Evolutionary conservation across 2,888 invertebrate genomes (phyloP).

Genomic region (Sturmia bella): DNA sequence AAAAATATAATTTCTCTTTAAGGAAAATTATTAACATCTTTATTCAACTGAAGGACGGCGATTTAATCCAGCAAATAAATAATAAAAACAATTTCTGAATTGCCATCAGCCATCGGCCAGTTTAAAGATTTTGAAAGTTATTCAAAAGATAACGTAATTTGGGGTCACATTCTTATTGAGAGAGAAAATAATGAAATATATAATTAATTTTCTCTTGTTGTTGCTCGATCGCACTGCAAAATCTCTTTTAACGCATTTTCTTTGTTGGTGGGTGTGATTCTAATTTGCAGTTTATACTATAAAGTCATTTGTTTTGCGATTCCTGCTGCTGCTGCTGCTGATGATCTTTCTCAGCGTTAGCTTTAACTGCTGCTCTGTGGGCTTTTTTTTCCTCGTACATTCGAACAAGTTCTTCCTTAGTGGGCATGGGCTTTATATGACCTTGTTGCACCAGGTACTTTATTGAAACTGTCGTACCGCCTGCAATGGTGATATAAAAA

Average conservation of each 20-base stretch:
- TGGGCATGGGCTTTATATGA: slow-evolving; percentile 91
- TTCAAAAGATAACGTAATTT: background rate
- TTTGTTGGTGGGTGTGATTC: slow-evolving; percentile 29
- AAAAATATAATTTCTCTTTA: slow-evolving; percentile 26
- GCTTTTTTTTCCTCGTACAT: slow-evolving; percentile 83
- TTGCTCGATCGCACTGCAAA: slow-evolving; percentile 30
- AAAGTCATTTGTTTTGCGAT: slow-evolving; percentile 56
- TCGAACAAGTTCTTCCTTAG: slow-evolving; percentile 85
- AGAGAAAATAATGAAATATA: background rate
- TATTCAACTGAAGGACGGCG: background rate
- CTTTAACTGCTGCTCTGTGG: slow-evolving; percentile 75
- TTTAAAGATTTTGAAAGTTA: slow-evolving; percentile 9
- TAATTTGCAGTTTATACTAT: slow-evolving; percentile 52
- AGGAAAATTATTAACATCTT: background rate
- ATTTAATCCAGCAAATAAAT: slow-evolving; percentile 5
- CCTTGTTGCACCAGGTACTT: slow-evolving; percentile 90
- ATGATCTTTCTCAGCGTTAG: slow-evolving; percentile 46
- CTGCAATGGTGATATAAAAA: slow-evolving; percentile 80
- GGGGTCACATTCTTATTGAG: background rate
- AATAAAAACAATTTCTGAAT: slow-evolving; percentile 20
- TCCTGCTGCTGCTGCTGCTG: slow-evolving; percentile 43
- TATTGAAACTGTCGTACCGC: slow-evolving; percentile 93
- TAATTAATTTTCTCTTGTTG: slow-evolving; percentile 1
- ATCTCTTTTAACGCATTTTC: slow-evolving; percentile 6
- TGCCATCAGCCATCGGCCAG: background rate